Conservation (phyloP, 2,113 vertebrate genomes). For the Passer domesticus region DNA sequence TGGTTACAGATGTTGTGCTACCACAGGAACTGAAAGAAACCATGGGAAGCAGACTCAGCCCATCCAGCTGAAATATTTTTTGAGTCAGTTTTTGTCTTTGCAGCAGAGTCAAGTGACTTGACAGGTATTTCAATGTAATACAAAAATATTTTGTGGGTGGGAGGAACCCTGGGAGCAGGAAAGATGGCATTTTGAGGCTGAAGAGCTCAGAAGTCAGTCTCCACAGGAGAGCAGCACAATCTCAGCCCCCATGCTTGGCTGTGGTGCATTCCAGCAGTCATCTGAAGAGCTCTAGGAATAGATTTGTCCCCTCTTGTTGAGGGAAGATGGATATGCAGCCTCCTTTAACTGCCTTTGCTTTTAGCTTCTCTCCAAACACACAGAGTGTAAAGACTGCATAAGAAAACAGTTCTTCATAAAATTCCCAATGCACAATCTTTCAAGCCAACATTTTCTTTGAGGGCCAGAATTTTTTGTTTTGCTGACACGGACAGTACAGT, state of each 20-base stretch:
- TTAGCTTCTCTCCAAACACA: background rate
- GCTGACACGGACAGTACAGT: background rate
- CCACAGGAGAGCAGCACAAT: background rate
- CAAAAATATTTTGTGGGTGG: background rate
- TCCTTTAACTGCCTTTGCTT: background rate
- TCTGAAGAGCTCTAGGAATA: background rate
- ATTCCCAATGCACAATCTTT: background rate
- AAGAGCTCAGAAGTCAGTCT: background rate
- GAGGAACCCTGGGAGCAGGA: background rate
- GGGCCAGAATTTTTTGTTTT: background rate
- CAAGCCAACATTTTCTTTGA: background rate
- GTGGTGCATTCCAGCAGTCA: accelerated
- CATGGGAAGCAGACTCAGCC: background rate
- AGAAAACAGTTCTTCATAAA: background rate
- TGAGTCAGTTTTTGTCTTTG: background rate
- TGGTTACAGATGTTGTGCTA: background rate
- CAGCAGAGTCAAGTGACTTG: background rate
- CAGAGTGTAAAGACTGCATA: accelerated
- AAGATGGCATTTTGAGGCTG: background rate
- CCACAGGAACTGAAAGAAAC: background rate
- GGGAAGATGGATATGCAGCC: accelerated
- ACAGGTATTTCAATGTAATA: background rate
- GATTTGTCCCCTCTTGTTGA: background rate
- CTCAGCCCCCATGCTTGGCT: background rate
- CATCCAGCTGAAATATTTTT: background rate